These are phyloP conservation scores for Drosophila kanapiae DNA, from an alignment of 1,140 invertebrate genomes.

Conservation along the genomic window DNA sequence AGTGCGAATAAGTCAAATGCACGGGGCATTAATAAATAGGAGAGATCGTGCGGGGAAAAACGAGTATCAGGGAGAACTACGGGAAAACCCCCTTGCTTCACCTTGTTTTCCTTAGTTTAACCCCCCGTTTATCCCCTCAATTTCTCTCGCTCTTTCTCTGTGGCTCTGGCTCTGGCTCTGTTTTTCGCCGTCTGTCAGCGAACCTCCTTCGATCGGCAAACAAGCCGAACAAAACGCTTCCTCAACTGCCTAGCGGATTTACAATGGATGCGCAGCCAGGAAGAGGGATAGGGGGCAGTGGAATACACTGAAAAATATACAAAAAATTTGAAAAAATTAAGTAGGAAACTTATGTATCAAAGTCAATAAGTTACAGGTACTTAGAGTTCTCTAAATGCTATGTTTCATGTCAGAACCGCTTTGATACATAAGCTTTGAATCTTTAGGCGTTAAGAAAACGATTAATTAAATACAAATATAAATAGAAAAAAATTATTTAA, in stretches of 20 bases:
- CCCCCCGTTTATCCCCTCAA: neutral
- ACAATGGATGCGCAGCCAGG: slow-evolving; percentile 61
- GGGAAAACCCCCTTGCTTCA: slow-evolving; percentile 11
- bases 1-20: slow-evolving; percentile 77
- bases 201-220: slow-evolving; percentile 74
- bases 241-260: slow-evolving; percentile 78
- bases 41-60: slow-evolving; percentile 29
- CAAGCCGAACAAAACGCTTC: slow-evolving; percentile 81
- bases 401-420: too few relatives aligned
- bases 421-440: too few relatives aligned
- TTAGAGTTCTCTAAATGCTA: too few relatives aligned
- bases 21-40: slow-evolving; percentile 73
- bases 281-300: slow-evolving; percentile 2
- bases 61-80: slow-evolving; percentile 42
- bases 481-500: too few relatives aligned
- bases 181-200: slow-evolving; percentile 39
- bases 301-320: slow-evolving; percentile 15
- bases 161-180: neutral
- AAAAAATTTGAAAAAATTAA: neutral
- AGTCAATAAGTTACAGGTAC: neutral
- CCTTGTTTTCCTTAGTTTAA: neutral
- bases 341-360: neutral
- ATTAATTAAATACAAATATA: too few relatives aligned
- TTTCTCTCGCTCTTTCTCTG: neutral
- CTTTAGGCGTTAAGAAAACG: too few relatives aligned